These are phyloP conservation scores for Invenusta paracnida DNA, from an alignment of 2,888 invertebrate species.

Conservation along the genomic window DNA sequence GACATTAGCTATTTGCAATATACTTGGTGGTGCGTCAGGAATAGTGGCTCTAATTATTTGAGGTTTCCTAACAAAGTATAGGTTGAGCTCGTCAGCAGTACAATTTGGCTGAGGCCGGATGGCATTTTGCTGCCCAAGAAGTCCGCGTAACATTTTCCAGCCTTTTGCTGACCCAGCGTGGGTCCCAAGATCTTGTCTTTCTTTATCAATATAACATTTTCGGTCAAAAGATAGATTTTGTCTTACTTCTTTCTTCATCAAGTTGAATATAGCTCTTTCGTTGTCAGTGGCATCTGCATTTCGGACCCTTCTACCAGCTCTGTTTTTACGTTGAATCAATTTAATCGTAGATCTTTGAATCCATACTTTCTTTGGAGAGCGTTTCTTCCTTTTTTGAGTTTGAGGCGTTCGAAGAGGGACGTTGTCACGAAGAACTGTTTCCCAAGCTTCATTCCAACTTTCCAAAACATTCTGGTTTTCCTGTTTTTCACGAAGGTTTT, in stretches of 20 bases:
- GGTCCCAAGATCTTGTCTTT: constrained; percentile 15
- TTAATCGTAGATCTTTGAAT: not conserved
- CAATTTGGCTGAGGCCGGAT: constrained; percentile 1
- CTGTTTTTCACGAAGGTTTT: constrained; percentile 14
- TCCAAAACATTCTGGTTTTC: not conserved
- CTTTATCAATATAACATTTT: constrained; percentile 21
- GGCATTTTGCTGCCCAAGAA: not conserved
- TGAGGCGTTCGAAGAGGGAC: constrained; percentile 1
- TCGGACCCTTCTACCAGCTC: not conserved
- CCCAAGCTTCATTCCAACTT: constrained; percentile 20
- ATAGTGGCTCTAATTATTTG: not conserved
- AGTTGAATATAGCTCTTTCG: constrained; percentile 2
- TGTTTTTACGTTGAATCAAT: constrained; percentile 26
- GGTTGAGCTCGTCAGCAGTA: constrained; percentile 18
- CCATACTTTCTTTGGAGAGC: constrained; percentile 19
- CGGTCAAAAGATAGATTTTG: not conserved
- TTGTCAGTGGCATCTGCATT: constrained; percentile 11
- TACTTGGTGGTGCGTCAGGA: constrained; percentile 8
- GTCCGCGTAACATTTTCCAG: constrained; percentile 6
- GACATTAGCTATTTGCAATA: not conserved
- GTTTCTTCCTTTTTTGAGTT: constrained; percentile 1
- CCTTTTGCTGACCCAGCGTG: constrained; percentile 25
- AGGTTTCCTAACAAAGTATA: constrained; percentile 19
- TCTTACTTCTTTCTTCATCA: constrained; percentile 22
- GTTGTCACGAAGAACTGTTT: not conserved